Base-by-base conservation (phyloP, 2,888 invertebrate species). In the Oscheius sp. region DNA sequence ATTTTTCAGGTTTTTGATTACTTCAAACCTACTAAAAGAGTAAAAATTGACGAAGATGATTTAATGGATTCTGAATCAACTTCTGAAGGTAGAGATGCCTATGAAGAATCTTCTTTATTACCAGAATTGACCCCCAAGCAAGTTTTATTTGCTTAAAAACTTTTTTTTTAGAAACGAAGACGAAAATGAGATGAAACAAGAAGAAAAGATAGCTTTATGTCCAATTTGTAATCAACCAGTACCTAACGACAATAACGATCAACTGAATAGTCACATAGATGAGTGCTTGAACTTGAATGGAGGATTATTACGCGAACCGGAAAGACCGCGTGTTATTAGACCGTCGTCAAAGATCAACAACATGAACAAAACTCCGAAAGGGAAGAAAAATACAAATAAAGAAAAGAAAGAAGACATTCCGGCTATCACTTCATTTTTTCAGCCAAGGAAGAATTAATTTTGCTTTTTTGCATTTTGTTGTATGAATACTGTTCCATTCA, bases 241-340 rank as follows among this genome's bases (percentile, higher is more conserved):
- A 23, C 71, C 64, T 23, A 64, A 67, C 25, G 65, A 66, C 10
- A 48, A 73, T n/a, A n/a, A n/a, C n/a, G n/a, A n/a, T n/a, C n/a
- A n/a, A n/a, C 45, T 79, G 52, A 78, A 79, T 64, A 27, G 37
- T 23, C 79, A 79, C 69, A 61, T 79, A 8, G 79, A 79, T 46
- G 72, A 71, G 23, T 79, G 79, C 57, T 33, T 68, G 20, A 68
- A 68, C 31, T 33, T 68, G 20, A 68, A 68, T 37, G 27, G 34
- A 1, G 68, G 34, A 23, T 6, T n/a, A n/a, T n/a, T n/a, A n/a
- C n/a, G n/a, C n/a, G 23, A 58, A 34, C 4, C 2, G 39, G 15
- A 37, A 65, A 34, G 20, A 34, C 5, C 23, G 27, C n/a, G n/a
- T n/a, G n/a, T n/a, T n/a, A n/a, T n/a, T n/a, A n/a, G n/a, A n/a